phyloP scores from a whole-genome alignment of 2,113 vertebrate genomes.

The Macrotis lagotis region DNA sequence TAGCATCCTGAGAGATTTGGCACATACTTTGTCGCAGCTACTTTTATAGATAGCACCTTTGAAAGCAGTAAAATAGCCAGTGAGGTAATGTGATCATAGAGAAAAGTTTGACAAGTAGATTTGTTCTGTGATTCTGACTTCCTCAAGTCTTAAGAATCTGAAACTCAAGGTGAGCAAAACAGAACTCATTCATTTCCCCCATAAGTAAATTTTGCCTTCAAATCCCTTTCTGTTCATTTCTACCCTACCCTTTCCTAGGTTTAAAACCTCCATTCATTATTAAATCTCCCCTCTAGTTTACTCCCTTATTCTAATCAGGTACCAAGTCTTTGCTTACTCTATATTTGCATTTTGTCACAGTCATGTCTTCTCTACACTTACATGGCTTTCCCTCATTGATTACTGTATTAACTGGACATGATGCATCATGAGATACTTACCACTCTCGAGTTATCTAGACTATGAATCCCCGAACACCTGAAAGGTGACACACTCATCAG shows the following conservation, averaged over 20 bases:
- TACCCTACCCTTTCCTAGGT: neutral
- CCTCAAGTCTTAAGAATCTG: neutral
- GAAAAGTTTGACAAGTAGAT: neutral
- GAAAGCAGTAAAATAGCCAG: slow-evolving; percentile 1
- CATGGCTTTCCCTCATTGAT: neutral
- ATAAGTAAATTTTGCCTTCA: neutral
- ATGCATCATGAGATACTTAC: neutral
- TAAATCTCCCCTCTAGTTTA: neutral
- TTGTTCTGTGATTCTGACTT: slow-evolving; percentile 5
- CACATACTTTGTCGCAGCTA: neutral
- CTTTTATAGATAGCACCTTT: slow-evolving; percentile 19
- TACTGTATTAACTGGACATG: neutral
- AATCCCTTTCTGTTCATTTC: neutral
- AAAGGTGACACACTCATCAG: neutral
- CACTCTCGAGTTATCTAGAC: neutral
- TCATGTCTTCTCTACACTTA: neutral
- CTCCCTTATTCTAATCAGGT: neutral
- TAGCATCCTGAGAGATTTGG: slow-evolving; percentile 37
- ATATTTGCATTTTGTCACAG: neutral
- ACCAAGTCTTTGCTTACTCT: neutral
- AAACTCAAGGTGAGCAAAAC: neutral
- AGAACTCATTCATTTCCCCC: neutral
- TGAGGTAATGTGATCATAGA: neutral
- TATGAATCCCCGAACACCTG: neutral
- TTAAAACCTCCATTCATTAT: neutral